phyloP scores from a whole-genome alignment of 2,888 invertebrate genomes.

The Eurytoma adleriae region DNA sequence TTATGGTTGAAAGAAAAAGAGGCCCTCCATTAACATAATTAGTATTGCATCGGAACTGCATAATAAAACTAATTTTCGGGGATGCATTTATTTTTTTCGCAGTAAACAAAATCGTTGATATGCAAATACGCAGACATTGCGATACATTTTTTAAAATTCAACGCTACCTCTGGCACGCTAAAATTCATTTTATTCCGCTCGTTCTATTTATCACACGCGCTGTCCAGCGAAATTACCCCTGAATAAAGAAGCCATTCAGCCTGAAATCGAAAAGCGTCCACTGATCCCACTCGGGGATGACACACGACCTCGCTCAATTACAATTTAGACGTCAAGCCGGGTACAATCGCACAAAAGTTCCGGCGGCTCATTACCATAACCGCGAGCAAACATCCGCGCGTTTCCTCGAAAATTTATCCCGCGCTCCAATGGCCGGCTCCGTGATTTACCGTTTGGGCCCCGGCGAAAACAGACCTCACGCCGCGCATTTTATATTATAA shows the following conservation, averaged over 20 bases:
- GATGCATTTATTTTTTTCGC: background rate
- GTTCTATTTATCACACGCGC: too few species aligned
- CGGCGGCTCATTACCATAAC: constrained; percentile 7
- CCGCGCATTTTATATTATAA: constrained; percentile 28
- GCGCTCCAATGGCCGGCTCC: background rate
- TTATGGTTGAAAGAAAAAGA: constrained; percentile 21
- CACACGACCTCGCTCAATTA: background rate
- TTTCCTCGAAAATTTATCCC: constrained; percentile 1
- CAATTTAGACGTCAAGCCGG: constrained; percentile 33
- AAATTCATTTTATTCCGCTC: too few species aligned
- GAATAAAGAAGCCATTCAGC: too few species aligned
- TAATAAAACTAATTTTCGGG: constrained; percentile 19
- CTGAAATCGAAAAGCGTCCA: too few species aligned
- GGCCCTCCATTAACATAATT: background rate
- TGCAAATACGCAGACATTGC: too few species aligned
- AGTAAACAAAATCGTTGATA: too few species aligned
- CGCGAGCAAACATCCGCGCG: background rate
- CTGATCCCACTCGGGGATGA: too few species aligned
- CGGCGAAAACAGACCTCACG: constrained; percentile 31
- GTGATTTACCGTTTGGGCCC: constrained; percentile 35
- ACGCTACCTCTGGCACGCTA: too few species aligned
- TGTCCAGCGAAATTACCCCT: too few species aligned
- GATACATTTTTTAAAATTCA: too few species aligned
- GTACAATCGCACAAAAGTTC: background rate
- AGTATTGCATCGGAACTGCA: constrained; percentile 7